phyloP scores from a whole-genome alignment of 2,888 invertebrate species.

The Clepsis dumicolana region DNA sequence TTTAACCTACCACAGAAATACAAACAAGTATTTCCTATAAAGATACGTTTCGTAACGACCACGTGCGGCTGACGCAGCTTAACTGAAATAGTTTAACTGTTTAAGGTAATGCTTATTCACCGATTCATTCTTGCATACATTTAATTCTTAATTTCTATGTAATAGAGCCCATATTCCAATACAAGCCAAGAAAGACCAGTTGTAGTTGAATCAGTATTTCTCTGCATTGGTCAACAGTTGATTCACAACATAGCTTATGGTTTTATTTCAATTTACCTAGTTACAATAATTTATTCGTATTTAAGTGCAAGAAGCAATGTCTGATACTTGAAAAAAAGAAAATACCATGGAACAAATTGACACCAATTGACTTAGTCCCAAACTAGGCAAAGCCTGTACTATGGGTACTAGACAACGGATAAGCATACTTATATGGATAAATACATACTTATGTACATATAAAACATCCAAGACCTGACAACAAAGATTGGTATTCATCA shows the following conservation, averaged over 20 bases:
- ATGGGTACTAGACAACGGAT: no score
- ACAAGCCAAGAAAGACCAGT: neutral
- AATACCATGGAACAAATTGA: no score
- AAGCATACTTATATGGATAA: no score
- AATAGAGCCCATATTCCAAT: neutral
- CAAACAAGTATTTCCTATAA: conserved; percentile 17
- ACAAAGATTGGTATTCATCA: no score
- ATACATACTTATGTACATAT: no score
- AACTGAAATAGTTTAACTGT: conserved; percentile 5
- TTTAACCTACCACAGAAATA: no score
- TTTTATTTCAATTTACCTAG: neutral
- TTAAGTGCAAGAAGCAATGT: no score
- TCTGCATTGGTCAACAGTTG: neutral
- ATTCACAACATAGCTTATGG: neutral
- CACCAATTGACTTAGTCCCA: no score
- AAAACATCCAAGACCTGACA: no score
- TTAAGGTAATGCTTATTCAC: conserved; percentile 21
- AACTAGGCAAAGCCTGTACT: no score
- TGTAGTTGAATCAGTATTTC: neutral
- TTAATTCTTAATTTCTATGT: neutral
- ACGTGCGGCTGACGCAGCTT: conserved; percentile 31
- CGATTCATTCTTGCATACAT: neutral
- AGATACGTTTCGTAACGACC: conserved; percentile 25
- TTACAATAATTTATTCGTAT: neutral
- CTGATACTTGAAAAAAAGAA: no score